phyloP scores from a whole-genome alignment of 2,797 vertebrate genomes.

The Taeniopygia guttata region DNA sequence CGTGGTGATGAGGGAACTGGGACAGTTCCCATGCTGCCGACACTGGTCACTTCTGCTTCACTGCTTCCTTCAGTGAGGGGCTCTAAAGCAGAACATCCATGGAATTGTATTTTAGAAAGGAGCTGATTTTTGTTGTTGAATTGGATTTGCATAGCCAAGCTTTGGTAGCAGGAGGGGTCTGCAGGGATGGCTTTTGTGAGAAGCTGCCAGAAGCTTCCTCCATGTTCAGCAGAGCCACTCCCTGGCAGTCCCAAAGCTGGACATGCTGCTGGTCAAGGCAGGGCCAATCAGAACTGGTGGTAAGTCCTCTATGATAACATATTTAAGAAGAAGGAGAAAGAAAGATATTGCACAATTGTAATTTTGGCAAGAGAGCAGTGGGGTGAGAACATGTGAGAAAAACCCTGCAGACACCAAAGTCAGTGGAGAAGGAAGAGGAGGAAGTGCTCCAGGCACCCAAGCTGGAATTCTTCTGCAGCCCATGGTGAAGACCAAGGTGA shows the following conservation, averaged over 20 bases:
- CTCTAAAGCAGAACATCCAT: not conserved
- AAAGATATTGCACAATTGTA: not conserved
- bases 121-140: not conserved
- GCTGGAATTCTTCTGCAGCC: not conserved
- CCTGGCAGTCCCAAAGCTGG: not conserved
- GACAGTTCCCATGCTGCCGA: not conserved
- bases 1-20: not conserved
- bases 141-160: not conserved
- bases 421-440: not conserved
- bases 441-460: fast-evolving
- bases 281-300: not conserved
- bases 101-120: not conserved
- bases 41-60: not conserved
- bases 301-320: not conserved
- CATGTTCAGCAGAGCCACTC: not conserved
- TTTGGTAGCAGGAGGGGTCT: not conserved
- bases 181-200: not conserved
- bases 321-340: not conserved
- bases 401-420: not conserved
- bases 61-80: not conserved
- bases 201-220: not conserved
- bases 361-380: not conserved
- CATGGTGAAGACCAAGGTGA: not conserved
- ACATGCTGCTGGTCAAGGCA: fast-evolving
- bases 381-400: not conserved